Conservation (phyloP, 2,888 invertebrate species). For the Leptinotarsa rubiginosa region DNA sequence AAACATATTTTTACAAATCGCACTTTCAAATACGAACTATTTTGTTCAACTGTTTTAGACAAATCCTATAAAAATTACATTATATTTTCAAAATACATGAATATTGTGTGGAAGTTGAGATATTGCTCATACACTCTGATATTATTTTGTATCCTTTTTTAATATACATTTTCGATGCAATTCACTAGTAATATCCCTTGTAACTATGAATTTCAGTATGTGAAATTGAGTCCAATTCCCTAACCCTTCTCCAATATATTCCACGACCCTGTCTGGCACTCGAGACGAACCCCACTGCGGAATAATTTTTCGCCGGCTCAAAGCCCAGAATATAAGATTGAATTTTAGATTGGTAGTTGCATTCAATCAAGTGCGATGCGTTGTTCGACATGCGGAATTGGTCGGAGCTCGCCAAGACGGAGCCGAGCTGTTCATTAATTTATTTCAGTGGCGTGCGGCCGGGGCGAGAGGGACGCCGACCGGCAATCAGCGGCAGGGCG, state of each 20-base stretch:
- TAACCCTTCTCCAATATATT: neutral
- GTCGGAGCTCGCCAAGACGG: constrained; percentile 48
- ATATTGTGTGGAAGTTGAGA: no score
- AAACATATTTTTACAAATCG: no score
- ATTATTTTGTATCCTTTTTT: neutral
- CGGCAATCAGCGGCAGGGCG: constrained; percentile 48
- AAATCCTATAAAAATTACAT: no score
- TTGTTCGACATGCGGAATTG: constrained; percentile 50
- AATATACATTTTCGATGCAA: neutral
- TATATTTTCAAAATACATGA: no score
- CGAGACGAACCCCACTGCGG: neutral
- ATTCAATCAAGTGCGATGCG: constrained; percentile 48
- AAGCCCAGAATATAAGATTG: constrained; percentile 45
- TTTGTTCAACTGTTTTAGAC: no score
- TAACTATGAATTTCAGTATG: no score
- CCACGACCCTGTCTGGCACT: neutral
- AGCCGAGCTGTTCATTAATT: constrained; percentile 52
- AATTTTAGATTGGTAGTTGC: constrained; percentile 48
- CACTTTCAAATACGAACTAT: no score
- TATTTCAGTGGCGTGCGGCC: constrained; percentile 48
- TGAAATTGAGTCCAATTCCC: neutral
- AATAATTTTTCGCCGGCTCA: constrained; percentile 41
- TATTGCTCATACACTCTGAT: neutral
- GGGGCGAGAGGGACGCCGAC: constrained; percentile 57
- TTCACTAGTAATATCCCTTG: neutral